These are phyloP conservation scores for Augochlorella aurata DNA, from an alignment of 2,888 invertebrate genomes.

Conservation along the genomic window DNA sequence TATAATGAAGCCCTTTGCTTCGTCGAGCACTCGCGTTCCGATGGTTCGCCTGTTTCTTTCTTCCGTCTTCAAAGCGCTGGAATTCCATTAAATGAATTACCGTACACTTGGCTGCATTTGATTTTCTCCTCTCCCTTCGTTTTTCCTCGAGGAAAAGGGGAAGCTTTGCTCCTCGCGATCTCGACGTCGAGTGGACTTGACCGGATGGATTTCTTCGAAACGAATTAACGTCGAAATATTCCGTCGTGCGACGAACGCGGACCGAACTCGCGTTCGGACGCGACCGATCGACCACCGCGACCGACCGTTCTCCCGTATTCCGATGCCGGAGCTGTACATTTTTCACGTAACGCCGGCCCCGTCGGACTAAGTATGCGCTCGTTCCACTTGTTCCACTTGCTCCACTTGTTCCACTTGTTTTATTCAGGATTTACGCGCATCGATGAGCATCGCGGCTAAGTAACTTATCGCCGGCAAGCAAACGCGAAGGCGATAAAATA, in stretches of 20 bases:
- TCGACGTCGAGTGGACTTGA: slow-evolving; percentile 5
- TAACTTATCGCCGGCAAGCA: slow-evolving; percentile 1
- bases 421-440: slow-evolving; percentile 3
- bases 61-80: slow-evolving; percentile 27
- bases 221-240: neutral
- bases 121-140: neutral
- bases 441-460: slow-evolving; percentile 11
- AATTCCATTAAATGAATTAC: slow-evolving; percentile 23
- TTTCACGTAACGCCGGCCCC: neutral
- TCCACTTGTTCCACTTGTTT: neutral
- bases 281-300: neutral
- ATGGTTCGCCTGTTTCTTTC: slow-evolving; percentile 23
- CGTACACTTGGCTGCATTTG: slow-evolving; percentile 17
- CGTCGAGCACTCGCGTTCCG: slow-evolving; percentile 10
- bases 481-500: slow-evolving; percentile 1
- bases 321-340: neutral
- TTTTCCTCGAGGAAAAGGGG: neutral
- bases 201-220: neutral
- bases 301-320: neutral
- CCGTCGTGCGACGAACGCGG: neutral
- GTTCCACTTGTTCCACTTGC: neutral
- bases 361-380: neutral
- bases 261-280: too few relatives aligned
- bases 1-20: slow-evolving; percentile 37
- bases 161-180: slow-evolving; percentile 9